A percentile compares a stretch with the other conserved stretches of the same genome.
Conservation (phyloP, 2,888 invertebrate species). For the Dascillus cervinus region DNA sequence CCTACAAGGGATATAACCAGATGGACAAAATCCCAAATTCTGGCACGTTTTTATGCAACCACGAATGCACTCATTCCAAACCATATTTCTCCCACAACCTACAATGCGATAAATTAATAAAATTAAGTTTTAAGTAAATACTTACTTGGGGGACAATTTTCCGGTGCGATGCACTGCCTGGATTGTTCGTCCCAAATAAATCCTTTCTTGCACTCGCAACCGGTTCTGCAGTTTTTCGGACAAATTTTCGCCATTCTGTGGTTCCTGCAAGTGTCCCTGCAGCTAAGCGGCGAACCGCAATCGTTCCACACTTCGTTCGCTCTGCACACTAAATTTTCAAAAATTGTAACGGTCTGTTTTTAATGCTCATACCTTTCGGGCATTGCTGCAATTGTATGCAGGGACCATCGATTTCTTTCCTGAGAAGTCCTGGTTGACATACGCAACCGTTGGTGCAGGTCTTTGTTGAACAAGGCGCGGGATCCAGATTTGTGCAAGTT, state of each 20-base stretch:
- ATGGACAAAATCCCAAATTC: constrained; percentile 9
- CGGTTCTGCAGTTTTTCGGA: constrained; percentile 8
- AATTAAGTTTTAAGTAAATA: too few relatives aligned
- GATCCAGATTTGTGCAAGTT: constrained; percentile 8
- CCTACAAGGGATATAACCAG: constrained; percentile 9
- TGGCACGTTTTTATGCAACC: constrained; percentile 11
- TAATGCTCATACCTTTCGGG: constrained; percentile 9
- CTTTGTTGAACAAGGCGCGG: constrained; percentile 4
- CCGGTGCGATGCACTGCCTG: constrained; percentile 1
- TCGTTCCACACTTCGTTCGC: not conserved
- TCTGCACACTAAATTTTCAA: too few relatives aligned
- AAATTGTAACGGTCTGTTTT: too few relatives aligned
- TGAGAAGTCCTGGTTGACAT: constrained; percentile 12
- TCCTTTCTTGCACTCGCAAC: constrained; percentile 8
- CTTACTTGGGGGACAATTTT: too few relatives aligned
- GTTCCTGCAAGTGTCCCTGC: not conserved
- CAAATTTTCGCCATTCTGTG: too few relatives aligned
- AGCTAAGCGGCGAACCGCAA: not conserved
- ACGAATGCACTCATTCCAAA: constrained; percentile 10
- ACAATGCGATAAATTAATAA: too few relatives aligned
- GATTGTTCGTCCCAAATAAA: constrained; percentile 4
- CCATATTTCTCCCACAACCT: constrained; percentile 9
- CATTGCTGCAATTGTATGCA: constrained; percentile 14
- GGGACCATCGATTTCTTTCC: constrained; percentile 6
- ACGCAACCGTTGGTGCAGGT: constrained; percentile 13